Conservation (phyloP, 2,888 invertebrate genomes). For the Erebia epiphron region DNA sequence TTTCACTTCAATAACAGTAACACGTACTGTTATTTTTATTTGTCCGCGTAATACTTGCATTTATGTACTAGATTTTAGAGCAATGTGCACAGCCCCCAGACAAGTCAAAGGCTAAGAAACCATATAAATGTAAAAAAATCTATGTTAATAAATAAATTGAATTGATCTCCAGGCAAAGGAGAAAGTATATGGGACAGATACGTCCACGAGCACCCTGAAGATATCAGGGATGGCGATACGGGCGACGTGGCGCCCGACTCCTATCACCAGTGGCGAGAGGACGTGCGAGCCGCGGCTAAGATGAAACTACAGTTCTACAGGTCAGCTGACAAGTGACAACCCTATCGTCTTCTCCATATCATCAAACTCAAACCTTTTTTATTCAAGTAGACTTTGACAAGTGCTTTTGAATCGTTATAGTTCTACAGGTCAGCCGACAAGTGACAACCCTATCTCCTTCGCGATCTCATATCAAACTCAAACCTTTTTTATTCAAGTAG, state of each 20-base stretch:
- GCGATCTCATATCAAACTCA: neutral
- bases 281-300: constrained; percentile 61
- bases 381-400: no score
- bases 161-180: constrained; percentile 70
- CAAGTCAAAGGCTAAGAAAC: no score
- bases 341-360: neutral
- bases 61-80: no score
- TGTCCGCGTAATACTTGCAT: no score
- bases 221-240: constrained; percentile 55
- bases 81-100: no score
- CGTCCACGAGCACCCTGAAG: constrained; percentile 46
- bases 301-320: constrained; percentile 68
- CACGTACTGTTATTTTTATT: no score
- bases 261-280: constrained; percentile 78
- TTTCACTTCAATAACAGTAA: no score
- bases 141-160: neutral
- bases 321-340: neutral
- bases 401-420: constrained; percentile 45
- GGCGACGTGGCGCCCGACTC: constrained; percentile 85
- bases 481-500: no score
- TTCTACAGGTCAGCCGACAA: constrained; percentile 51
- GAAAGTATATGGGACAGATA: constrained; percentile 79
- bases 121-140: no score
- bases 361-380: no score
- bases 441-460: no score